Evolutionary conservation across 2,797 vertebrate species (phyloP).

Genomic region (Synaphobranchus kaupii): DNA sequence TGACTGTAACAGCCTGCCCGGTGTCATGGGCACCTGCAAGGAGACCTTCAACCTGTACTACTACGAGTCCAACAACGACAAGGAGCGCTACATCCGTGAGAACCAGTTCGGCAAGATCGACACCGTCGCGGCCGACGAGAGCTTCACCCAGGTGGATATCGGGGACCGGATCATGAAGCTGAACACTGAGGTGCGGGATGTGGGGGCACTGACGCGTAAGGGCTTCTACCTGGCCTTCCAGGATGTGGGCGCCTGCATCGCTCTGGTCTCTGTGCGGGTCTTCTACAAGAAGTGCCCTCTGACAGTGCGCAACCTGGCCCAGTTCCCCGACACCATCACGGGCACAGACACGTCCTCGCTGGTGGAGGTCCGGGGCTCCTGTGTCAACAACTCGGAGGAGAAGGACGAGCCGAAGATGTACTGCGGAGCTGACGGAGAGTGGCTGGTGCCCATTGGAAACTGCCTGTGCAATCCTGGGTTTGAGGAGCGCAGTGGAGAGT

Average conservation of each 20-base stretch:
- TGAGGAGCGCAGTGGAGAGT: constrained; percentile 88
- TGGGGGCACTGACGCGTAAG: constrained; percentile 85
- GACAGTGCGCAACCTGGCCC: constrained; percentile 90
- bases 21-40: constrained; percentile 97
- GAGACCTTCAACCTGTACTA: constrained; percentile 98
- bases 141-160: constrained; percentile 98
- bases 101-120: constrained; percentile 94
- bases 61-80: constrained; percentile 92
- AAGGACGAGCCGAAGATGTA: constrained; percentile 99
- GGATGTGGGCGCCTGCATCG: constrained; percentile 79
- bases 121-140: constrained; percentile 94
- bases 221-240: constrained; percentile 97
- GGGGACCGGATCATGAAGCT: constrained; percentile 98
- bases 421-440: constrained; percentile 96
- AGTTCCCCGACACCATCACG: constrained; percentile 94
- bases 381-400: constrained; percentile 95
- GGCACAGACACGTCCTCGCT: constrained; percentile 93
- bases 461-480: constrained; percentile 94
- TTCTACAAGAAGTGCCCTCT: constrained; percentile 96
- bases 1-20: constrained; percentile 96
- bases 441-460: constrained; percentile 98
- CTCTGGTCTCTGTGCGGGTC: constrained; percentile 90
- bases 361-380: constrained; percentile 95
- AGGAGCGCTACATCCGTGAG: constrained; percentile 89
- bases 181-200: constrained; percentile 93